Conservation (phyloP, 2,888 invertebrate genomes). For the Trimorus sp. region DNA sequence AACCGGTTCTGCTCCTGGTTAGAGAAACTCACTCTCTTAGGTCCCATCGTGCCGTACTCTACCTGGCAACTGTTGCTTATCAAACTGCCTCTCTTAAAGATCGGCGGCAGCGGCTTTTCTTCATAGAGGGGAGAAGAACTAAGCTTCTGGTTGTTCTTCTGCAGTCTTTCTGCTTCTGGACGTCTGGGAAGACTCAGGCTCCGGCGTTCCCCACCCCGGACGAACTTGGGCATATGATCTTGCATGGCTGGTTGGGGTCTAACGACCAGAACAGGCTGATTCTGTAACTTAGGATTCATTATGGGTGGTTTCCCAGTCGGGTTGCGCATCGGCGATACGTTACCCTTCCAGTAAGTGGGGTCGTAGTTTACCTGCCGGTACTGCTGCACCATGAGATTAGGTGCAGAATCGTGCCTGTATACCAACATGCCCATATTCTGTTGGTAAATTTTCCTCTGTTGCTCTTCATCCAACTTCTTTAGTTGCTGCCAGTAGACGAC, state of each 20-base stretch:
- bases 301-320: conserved; percentile 74
- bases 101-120: conserved; percentile 76
- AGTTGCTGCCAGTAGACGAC: conserved; percentile 88
- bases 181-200: conserved; percentile 80
- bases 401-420: conserved; percentile 68
- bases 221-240: conserved; percentile 78
- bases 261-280: conserved; percentile 77
- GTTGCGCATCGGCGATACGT: conserved; percentile 57
- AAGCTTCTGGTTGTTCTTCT: conserved; percentile 16
- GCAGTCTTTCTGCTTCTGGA: conserved; percentile 15
- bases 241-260: conserved; percentile 76
- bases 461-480: conserved; percentile 86
- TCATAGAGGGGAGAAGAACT: conserved; percentile 70
- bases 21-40: conserved; percentile 83
- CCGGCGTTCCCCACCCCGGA: conserved; percentile 77
- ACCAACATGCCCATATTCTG: conserved; percentile 57
- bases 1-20: conserved; percentile 74
- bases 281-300: conserved; percentile 75
- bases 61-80: conserved; percentile 76
- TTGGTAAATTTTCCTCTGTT: conserved; percentile 76
- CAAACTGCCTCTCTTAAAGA: conserved; percentile 83
- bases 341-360: conserved; percentile 71
- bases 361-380: conserved; percentile 61
- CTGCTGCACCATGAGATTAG: conserved; percentile 68
- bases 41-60: conserved; percentile 79